Evolutionary conservation across 2,888 invertebrate species (phyloP), one percentile per base, ranked within the genome.

Genomic region (Pharmacophagus antenor): DNA sequence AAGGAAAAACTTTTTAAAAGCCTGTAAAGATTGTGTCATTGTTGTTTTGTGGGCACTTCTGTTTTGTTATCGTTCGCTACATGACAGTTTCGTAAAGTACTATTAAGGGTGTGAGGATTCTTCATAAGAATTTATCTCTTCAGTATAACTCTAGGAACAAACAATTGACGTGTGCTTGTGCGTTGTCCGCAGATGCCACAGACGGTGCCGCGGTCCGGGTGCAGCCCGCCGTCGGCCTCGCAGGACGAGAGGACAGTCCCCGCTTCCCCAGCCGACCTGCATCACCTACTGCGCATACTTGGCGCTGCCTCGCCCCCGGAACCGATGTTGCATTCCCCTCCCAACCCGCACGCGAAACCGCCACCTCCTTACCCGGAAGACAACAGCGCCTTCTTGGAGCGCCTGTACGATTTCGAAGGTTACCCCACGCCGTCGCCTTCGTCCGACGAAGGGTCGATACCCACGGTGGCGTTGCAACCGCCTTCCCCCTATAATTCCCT

Each of bases 151-250:
- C n/a, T 37, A n/a, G 4, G 37, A 3, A n/a, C 10, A 37, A 37
- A 15, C n/a, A 2, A 1, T 37, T 37, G 5, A 37, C n/a, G 10
- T 37, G n/a, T 37, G 3, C 2, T 25, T 22, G n/a, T 58, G n/a
- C 10, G 27, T 88, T 87, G 83, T 84, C 65, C 62, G 56, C 93
- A 95, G 95, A 95, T 95, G 95, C 95, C 95, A 85, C 95, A 95
- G 91, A 95, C 94, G 75, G 95, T 95, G 73, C 95, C 95, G 61
- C 93, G 94, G 72, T 94, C 94, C 74, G 95, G 94, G 82, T 94
- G 93, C 80, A 95, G 94, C 84, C 94, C 95, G 71, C 93, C 94
- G 67, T 94, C 94, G 79, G 95, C 95, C 20, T 92, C 96, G 57
- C 92, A 96, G 74, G 94, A 95, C 69, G 92, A 92, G 80, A 84